Evolutionary conservation across 2,888 invertebrate genomes (phyloP).

Genomic region (Chymomyza procnemis): DNA sequence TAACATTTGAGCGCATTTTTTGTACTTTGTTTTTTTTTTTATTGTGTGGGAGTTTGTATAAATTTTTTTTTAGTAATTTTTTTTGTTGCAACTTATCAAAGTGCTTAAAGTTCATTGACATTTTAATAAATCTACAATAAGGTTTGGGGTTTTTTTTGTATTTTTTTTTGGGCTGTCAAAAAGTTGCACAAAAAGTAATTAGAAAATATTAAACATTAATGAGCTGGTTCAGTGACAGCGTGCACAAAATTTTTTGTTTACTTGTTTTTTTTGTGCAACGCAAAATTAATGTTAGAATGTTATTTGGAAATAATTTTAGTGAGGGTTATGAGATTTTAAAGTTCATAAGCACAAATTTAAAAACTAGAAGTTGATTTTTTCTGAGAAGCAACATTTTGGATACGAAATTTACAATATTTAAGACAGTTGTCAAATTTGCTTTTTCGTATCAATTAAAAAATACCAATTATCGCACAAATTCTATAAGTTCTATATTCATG

Average conservation of each 20-base stretch:
- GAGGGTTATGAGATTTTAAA: no score
- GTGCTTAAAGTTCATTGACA: neutral
- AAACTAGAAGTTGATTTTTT: no score
- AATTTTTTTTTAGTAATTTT: neutral
- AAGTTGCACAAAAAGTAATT: neutral
- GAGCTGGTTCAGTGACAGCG: neutral
- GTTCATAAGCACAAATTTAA: no score
- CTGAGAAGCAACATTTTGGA: no score
- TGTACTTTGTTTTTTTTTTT: neutral
- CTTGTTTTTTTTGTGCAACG: neutral
- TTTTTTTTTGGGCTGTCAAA: neutral
- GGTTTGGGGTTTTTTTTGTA: neutral
- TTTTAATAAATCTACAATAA: neutral
- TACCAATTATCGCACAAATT: no score
- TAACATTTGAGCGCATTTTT: neutral
- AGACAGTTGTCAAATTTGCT: no score
- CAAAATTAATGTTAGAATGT: no score
- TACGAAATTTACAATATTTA: no score
- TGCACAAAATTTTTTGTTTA: neutral
- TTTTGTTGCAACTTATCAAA: neutral
- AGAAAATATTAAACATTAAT: neutral
- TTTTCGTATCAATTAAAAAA: no score
- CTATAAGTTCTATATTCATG: no score
- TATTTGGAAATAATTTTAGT: no score
- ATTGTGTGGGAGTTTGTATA: neutral